Conservation (phyloP, 1,140 invertebrate genomes). For the Apis mellifera region DNA sequence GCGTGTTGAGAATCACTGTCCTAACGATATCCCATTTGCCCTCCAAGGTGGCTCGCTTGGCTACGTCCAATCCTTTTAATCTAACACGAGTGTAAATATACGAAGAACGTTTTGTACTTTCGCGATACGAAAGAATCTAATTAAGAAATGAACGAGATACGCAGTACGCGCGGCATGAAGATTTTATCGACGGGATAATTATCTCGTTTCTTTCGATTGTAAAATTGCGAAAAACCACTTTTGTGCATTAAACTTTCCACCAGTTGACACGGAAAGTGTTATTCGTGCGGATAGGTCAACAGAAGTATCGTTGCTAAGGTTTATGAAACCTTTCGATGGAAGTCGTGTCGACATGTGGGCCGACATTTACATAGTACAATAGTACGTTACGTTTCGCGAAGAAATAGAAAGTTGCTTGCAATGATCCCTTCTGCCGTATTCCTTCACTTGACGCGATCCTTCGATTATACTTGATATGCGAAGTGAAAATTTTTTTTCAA, state of each 20-base stretch:
- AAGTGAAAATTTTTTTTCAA: too few relatives aligned
- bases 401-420: slow-evolving; percentile 31
- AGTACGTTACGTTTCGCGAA: slow-evolving; percentile 4
- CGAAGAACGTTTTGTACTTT: too few relatives aligned
- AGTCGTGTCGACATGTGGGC: slow-evolving; percentile 29
- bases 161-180: too few relatives aligned
- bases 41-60: background rate
- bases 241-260: background rate
- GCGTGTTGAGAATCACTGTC: too few relatives aligned
- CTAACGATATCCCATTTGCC: background rate
- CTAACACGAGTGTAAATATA: background rate
- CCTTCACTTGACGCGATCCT: too few relatives aligned
- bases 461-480: too few relatives aligned
- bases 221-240: background rate
- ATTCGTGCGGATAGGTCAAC: background rate
- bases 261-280: background rate
- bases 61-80: background rate
- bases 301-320: slow-evolving; percentile 19
- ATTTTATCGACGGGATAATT: background rate
- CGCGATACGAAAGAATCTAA: too few relatives aligned
- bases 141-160: background rate
- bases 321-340: slow-evolving; percentile 30
- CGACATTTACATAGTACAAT: slow-evolving; percentile 30
- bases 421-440: slow-evolving; percentile 8
- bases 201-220: background rate